phyloP scores from a whole-genome alignment of 1,140 invertebrate genomes.

The Drosophila bipectinata region DNA sequence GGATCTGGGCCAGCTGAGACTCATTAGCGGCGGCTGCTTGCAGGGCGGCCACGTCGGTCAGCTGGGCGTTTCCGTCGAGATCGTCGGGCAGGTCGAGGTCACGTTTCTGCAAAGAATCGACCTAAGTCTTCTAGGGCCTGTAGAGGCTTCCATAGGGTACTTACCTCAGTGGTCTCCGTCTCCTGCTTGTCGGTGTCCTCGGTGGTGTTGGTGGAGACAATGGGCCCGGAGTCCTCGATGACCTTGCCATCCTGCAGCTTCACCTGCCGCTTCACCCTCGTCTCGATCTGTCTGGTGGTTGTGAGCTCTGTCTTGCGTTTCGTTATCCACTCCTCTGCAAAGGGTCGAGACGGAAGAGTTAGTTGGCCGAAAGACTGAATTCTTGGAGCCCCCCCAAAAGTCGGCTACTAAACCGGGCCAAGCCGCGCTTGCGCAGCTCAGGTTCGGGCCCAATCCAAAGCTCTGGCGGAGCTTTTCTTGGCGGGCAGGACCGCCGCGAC shows the following conservation, averaged over 20 bases:
- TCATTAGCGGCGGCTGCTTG: conserved; percentile 60
- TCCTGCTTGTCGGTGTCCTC: conserved; percentile 95
- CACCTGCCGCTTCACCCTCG: conserved; percentile 93
- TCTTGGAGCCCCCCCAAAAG: conserved; percentile 36
- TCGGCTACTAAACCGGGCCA: conserved; percentile 15
- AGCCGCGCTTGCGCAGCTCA: neutral
- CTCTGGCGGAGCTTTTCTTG: conserved; percentile 24
- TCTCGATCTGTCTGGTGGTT: conserved; percentile 94
- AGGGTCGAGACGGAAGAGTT: neutral
- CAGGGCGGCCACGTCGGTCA: conserved; percentile 61
- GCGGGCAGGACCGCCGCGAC: conserved; percentile 27
- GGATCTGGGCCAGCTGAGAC: conserved; percentile 66
- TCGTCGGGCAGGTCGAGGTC: conserved; percentile 75
- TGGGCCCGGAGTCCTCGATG: conserved; percentile 93
- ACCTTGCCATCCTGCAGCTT: conserved; percentile 95
- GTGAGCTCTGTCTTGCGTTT: conserved; percentile 94
- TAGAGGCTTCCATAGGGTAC: conserved; percentile 3
- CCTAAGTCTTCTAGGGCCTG: neutral
- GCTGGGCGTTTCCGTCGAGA: conserved; percentile 62
- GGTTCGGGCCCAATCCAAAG: conserved; percentile 35
- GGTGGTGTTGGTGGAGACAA: conserved; percentile 93
- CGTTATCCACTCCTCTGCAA: conserved; percentile 95
- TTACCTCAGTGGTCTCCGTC: conserved; percentile 92
- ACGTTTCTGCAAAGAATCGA: conserved; percentile 55
- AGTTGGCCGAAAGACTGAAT: neutral